Base-by-base conservation (phyloP, 2,113 vertebrate species). In the Haliaeetus leucogaster region DNA sequence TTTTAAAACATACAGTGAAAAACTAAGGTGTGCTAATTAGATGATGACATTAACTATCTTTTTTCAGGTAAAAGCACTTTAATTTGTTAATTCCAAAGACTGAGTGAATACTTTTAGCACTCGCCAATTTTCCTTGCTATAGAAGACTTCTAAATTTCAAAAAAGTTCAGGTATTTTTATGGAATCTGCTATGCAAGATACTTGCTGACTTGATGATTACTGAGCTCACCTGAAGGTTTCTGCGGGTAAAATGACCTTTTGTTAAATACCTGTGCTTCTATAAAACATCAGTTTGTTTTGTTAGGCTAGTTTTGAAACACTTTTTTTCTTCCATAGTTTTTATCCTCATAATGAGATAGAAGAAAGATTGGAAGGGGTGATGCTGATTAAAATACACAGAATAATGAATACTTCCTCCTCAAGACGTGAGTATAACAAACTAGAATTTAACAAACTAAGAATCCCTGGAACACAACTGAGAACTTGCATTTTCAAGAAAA, bases 21-120 rank as follows among this genome's bases (percentile, higher is more conserved):
- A 95, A 97, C 70, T 52, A 97, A 97, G 95, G 95, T 97, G 95
- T 47, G 40, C 56, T 97, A 96, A 98, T 97, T 97, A 95, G 68
- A 77, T 95, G 68, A 77, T 95, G 65, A 88, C 38, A 93, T 91
- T 84, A 96, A 73, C 53, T 42, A 92, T 87, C 72, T 92, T 96
- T 96, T 90, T 91, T 83, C 84, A 94, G n/a, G 93, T 25, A 77
- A 70, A 94, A 84, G 10, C 26, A 89, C 56, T 79, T 93, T 61
- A 52, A 80, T 43, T 74, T 77, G 53, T 72, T 96, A 88, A 85
- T 80, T 95, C 68, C 59, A 84, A 89, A 86, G 84, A 53, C 62
- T 61, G 55, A 82, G 84, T 82, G 76, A 93, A 84, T 81, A 91
- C 88, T 97, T 97, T 93, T 76, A 92, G 36, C 68, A 79, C 68